Base-by-base conservation (phyloP, 2,888 invertebrate species). In the Phania funesta region DNA sequence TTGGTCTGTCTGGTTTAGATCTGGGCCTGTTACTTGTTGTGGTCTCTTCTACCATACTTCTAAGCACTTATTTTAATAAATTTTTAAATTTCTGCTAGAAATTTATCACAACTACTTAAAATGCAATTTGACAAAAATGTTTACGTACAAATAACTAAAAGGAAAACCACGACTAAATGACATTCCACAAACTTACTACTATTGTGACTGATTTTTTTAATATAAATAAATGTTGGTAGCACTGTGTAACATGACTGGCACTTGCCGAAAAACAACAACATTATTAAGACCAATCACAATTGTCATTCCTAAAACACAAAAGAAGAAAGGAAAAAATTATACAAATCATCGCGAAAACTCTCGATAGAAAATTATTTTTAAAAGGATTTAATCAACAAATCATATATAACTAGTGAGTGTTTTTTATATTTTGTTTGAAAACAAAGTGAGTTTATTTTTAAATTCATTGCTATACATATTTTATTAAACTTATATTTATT, bases 1-100 rank as follows among this genome's bases (percentile, higher is more conserved):
- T 93, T 26, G 95, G 93, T 52, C 95, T 93, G 91, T 84, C 93
- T 3, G 89, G 88, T 78, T 90, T 90, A 6, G 87, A 86, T 3
- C 89, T 86, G 3, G 88, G 86, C 77, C 90, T 90, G 60, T 87
- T 89, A 71, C 89, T 88, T 8, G 87, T 84, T 38, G 87, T 84
- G 44, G 87, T 87, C 83, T 91, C 91, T 80, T 91, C 90, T 1
- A 89, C 90, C 90, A 90, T 79, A 70, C 52, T 79, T 79, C 1
- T 24, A 35, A 52, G 32, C 32, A 58, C 46, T 56, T 50, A 70
- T 48, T 90, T 71, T 58, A 5, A 8, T 32, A 52, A 52, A 46
- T 54, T 44, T 60, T 62, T 73, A 68, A 18, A 56, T 22, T 29
- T 58, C 65, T 73, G 50, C 5, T 70, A 50, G 20, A 70, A 70